phyloP scores from a whole-genome alignment of 2,888 invertebrate species.

The Mesoligia furuncula region DNA sequence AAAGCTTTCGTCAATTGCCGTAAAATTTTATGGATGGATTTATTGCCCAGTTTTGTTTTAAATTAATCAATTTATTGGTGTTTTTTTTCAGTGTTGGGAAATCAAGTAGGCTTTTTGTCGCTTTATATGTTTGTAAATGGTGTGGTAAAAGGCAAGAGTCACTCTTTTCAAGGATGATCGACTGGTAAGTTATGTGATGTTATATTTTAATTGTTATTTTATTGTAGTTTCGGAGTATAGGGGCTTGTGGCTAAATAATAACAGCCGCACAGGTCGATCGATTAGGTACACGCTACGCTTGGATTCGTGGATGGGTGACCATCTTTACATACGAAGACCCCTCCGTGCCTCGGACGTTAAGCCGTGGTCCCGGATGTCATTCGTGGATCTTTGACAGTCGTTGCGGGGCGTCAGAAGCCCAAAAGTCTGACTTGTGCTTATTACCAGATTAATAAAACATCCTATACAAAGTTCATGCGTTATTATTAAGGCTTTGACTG shows the following conservation, averaged over 20 bases:
- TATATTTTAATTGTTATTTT: not conserved
- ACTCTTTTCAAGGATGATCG: conserved; percentile 6
- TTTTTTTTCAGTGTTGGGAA: conserved; percentile 32
- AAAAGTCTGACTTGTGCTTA: no score
- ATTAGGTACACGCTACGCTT: no score
- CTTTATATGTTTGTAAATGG: not conserved
- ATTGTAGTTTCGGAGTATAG: no score
- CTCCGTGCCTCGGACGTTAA: no score
- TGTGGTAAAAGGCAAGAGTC: conserved; percentile 14
- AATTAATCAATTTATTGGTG: conserved; percentile 59
- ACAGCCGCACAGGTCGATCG: no score
- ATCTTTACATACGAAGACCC: no score
- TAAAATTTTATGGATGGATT: conserved; percentile 53
- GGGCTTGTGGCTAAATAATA: no score
- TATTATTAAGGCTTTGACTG: no score
- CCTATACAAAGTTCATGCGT: not conserved
- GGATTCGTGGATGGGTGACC: no score
- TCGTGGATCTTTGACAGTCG: no score
- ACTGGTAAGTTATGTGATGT: not conserved
- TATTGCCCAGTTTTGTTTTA: conserved; percentile 46
- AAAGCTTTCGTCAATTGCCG: conserved; percentile 53
- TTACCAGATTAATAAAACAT: not conserved
- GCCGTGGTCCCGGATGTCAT: no score
- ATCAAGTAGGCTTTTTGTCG: conserved; percentile 22
- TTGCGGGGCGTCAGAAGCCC: no score